A percentile compares a stretch with the other conserved stretches of the same genome.
Evolutionary conservation across 1,140 invertebrate genomes (phyloP).

Genomic region (Penaeus indicus): DNA sequence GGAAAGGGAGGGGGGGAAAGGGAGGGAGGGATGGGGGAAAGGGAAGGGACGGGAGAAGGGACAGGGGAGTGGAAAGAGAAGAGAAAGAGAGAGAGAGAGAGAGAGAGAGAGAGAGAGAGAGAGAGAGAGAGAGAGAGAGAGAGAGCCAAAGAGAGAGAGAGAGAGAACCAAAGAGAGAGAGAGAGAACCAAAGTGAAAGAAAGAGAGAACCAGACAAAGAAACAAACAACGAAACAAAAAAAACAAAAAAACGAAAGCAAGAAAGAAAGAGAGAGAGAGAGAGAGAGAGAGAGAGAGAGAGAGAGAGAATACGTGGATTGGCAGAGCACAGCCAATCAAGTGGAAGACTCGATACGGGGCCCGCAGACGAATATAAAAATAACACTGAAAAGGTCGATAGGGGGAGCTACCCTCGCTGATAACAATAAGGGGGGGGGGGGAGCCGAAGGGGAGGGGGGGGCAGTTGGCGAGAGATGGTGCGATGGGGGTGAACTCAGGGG

Average conservation of each 20-base stretch:
- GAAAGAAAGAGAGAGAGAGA: slow-evolving; percentile 8
- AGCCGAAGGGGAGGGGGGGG: background rate
- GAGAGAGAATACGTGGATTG: background rate
- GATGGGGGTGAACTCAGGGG: background rate
- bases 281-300: background rate
- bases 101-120: slow-evolving; percentile 12
- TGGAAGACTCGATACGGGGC: slow-evolving; percentile 8
- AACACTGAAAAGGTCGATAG: background rate
- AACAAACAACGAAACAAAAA: no score
- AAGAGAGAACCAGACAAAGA: no score
- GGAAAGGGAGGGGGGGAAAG: no score
- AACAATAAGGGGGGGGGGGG: background rate
- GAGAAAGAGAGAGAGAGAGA: no score
- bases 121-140: slow-evolving; percentile 17
- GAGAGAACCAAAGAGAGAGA: no score
- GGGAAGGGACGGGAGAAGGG: no score
- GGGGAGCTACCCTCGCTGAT: background rate
- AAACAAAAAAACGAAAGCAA: background rate
- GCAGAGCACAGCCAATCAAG: background rate
- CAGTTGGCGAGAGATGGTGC: background rate
- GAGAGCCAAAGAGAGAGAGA: no score
- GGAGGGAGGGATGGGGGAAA: no score
- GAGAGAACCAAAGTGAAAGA: background rate
- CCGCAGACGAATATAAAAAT: slow-evolving; percentile 24
- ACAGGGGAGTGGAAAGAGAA: no score